phyloP scores from a whole-genome alignment of 2,888 invertebrate genomes.

The Chalcosyrphus nemorum region DNA sequence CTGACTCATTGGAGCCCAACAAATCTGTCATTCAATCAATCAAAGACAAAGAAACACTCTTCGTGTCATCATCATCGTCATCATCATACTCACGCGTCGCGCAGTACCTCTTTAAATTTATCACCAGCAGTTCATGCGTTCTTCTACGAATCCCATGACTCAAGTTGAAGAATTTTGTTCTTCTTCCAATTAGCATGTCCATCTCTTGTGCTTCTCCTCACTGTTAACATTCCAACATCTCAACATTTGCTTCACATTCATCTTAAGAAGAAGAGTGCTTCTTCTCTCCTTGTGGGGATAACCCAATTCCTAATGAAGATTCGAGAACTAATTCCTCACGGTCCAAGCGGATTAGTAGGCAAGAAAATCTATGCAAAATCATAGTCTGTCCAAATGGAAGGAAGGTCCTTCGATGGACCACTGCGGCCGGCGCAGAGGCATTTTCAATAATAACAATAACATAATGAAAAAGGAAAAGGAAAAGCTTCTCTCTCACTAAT shows the following conservation, averaged over 20 bases:
- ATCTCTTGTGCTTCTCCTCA: not conserved
- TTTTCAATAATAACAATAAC: constrained; percentile 38
- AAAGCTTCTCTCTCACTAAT: constrained; percentile 21
- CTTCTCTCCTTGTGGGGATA: not conserved
- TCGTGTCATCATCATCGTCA: not conserved
- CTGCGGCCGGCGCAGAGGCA: too few species aligned
- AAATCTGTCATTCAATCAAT: constrained; percentile 50
- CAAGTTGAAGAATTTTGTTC: constrained; percentile 8
- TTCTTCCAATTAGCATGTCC: constrained; percentile 18
- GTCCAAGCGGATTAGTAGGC: constrained; percentile 39
- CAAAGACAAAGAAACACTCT: constrained; percentile 8
- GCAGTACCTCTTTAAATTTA: not conserved
- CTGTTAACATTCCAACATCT: not conserved
- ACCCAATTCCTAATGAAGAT: constrained; percentile 21
- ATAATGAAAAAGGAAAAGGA: constrained; percentile 13
- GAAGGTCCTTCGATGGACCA: too few species aligned
- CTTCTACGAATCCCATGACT: constrained; percentile 37
- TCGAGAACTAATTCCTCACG: constrained; percentile 40
- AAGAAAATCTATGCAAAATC: constrained; percentile 53
- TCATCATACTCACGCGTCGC: not conserved
- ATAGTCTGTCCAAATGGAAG: constrained; percentile 18
- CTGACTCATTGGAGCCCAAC: constrained; percentile 25
- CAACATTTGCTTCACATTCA: not conserved
- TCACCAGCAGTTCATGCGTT: not conserved
- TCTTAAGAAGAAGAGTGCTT: not conserved